A percentile compares a stretch with the other conserved stretches of the same genome.
Evolutionary conservation across 2,797 vertebrate genomes (phyloP).

Genomic region (Paguma larvata): DNA sequence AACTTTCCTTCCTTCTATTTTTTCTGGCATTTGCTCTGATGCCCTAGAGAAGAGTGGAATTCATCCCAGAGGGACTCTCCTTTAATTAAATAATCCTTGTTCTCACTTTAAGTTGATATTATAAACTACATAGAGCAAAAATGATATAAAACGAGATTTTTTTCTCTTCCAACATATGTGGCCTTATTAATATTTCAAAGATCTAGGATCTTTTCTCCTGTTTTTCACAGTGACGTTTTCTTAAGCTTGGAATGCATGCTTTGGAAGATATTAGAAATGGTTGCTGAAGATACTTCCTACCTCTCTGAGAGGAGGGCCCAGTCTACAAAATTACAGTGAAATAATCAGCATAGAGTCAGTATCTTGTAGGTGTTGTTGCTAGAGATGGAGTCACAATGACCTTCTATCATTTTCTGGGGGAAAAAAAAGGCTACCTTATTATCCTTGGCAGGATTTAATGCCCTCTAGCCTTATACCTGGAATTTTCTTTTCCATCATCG

Average conservation of each 20-base stretch:
- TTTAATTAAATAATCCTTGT: slow-evolving; percentile 57
- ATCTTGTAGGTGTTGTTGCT: not conserved
- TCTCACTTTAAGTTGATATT: slow-evolving; percentile 46
- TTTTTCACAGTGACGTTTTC: not conserved
- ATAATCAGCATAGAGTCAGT: not conserved
- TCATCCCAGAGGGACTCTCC: slow-evolving; percentile 63
- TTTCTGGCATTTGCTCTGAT: slow-evolving; percentile 46
- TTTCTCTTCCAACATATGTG: not conserved
- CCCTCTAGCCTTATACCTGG: not conserved
- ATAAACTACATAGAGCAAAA: not conserved
- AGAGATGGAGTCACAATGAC: not conserved
- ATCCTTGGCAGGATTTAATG: not conserved
- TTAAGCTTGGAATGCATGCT: not conserved
- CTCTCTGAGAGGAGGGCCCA: not conserved
- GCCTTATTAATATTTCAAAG: slow-evolving; percentile 23
- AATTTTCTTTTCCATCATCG: not conserved
- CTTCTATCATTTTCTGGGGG: not conserved
- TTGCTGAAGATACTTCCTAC: not conserved
- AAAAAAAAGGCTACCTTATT: not conserved
- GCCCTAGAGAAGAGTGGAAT: slow-evolving; percentile 44
- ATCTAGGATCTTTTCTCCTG: not conserved
- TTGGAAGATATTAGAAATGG: not conserved
- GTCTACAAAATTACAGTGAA: not conserved
- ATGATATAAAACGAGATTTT: not conserved
- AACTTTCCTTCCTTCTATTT: not conserved